These are phyloP conservation scores for Meloe dianella DNA, from an alignment of 2,888 invertebrate species.

Conservation along the genomic window DNA sequence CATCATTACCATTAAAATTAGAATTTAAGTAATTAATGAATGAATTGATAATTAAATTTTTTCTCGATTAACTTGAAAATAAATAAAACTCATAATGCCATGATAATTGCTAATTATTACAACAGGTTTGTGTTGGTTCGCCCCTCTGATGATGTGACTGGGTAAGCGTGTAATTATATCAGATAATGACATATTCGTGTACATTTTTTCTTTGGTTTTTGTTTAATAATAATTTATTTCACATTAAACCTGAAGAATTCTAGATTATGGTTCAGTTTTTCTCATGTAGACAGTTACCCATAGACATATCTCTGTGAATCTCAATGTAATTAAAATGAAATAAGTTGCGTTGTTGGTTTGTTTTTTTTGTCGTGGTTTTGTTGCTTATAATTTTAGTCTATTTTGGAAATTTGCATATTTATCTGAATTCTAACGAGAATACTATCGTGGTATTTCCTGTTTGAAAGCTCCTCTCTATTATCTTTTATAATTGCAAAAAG, in stretches of 20 bases:
- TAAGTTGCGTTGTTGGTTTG: no score
- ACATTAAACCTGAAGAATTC: conserved; percentile 33
- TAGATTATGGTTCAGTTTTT: conserved; percentile 29
- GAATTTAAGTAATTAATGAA: conserved; percentile 33
- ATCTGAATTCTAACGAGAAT: conserved; percentile 19
- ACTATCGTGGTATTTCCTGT: neutral
- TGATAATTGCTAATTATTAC: conserved; percentile 23
- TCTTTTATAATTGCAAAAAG: no score
- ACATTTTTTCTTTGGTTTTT: no score
- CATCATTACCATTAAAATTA: conserved; percentile 59
- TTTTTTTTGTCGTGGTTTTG: neutral
- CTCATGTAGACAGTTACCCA: conserved; percentile 16
- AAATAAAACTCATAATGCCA: conserved; percentile 7
- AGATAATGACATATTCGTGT: conserved; percentile 43
- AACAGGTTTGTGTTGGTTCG: neutral
- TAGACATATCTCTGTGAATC: neutral
- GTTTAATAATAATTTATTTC: conserved; percentile 45
- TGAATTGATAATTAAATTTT: no score
- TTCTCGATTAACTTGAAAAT: conserved; percentile 15
- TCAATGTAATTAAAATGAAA: conserved; percentile 28
- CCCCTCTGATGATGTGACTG: conserved; percentile 27
- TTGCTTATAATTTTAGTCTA: neutral
- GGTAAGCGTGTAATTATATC: conserved; percentile 25
- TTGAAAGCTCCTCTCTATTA: no score
- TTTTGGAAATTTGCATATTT: conserved; percentile 36